A percentile compares a stretch with the other conserved stretches of the same genome.
These are phyloP conservation scores for Edolisoma coerulescens DNA, from an alignment of 2,113 vertebrate species.

Conservation along the genomic window DNA sequence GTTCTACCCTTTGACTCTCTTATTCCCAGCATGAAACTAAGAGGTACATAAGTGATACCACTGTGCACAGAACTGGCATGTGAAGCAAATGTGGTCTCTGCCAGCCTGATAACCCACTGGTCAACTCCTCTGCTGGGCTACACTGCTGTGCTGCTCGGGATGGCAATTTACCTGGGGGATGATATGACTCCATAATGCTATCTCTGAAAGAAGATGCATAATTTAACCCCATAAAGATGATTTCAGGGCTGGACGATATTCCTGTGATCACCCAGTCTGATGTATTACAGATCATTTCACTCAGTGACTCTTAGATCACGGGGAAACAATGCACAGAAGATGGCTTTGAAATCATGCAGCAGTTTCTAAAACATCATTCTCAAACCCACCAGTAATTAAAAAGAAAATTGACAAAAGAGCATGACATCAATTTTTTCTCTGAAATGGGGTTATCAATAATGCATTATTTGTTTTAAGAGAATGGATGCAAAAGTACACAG, in stretches of 20 bases:
- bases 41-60: not conserved
- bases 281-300: not conserved
- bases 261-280: not conserved
- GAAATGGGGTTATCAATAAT: conserved; percentile 37
- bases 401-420: conserved; percentile 17
- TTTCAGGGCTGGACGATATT: not conserved
- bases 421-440: conserved; percentile 4
- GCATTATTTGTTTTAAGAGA: conserved; percentile 1
- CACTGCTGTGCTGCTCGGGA: not conserved
- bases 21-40: not conserved
- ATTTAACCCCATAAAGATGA: not conserved
- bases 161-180: not conserved
- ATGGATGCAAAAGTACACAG: conserved; percentile 15
- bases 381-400: conserved; percentile 8
- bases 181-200: not conserved
- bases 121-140: not conserved
- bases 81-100: not conserved
- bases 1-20: not conserved
- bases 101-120: not conserved
- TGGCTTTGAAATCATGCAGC: not conserved
- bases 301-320: not conserved
- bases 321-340: not conserved
- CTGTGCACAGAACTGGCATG: not conserved
- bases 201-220: not conserved
- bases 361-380: not conserved